Conservation (phyloP, 2,797 vertebrate species). For the Esox lucius region DNA sequence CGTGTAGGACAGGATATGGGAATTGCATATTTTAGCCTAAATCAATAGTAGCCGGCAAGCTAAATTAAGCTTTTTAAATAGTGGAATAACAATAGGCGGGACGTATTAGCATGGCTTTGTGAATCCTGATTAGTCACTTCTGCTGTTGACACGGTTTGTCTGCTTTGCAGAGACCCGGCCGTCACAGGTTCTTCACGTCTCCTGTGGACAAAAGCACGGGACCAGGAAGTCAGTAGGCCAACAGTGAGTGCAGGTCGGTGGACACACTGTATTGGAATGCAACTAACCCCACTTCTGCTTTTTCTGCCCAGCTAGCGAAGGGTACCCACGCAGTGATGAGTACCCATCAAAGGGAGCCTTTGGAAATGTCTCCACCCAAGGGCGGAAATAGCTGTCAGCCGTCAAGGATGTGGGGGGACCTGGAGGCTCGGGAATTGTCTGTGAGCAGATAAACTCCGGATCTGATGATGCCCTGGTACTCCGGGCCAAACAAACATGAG, state of each 20-base stretch:
- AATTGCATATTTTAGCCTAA: neutral
- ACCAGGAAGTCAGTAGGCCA: no score
- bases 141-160: neutral
- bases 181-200: no score
- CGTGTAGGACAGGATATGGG: neutral
- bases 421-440: neutral
- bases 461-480: neutral
- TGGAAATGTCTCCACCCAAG: neutral
- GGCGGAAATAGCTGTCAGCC: neutral
- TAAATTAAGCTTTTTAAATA: neutral
- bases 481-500: slow-evolving; percentile 3
- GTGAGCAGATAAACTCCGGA: neutral
- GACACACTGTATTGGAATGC: neutral
- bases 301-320: neutral
- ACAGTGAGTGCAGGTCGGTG: neutral
- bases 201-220: no score
- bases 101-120: neutral
- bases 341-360: neutral
- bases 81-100: neutral
- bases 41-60: neutral
- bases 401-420: neutral
- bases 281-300: neutral
- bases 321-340: neutral
- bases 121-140: neutral
- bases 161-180: neutral